phyloP scores from a whole-genome alignment of 2,888 invertebrate species.

The Plagodis pulveraria region DNA sequence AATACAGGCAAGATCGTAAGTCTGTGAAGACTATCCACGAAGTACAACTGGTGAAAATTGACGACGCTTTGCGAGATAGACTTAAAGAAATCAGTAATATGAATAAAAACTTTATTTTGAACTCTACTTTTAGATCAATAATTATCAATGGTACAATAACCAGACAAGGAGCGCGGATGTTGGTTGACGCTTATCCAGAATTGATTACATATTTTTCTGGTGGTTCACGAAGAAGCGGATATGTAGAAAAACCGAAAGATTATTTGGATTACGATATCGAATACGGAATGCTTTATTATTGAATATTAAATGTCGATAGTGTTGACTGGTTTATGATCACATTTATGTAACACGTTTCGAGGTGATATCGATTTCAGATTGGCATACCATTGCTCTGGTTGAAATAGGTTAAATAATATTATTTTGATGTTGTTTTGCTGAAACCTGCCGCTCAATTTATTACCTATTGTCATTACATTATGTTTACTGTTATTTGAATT shows the following conservation, averaged over 20 bases:
- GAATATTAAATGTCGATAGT: constrained; percentile 44
- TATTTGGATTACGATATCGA: constrained; percentile 67
- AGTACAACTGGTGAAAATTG: constrained; percentile 57
- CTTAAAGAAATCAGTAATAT: constrained; percentile 53
- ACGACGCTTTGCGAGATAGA: constrained; percentile 47
- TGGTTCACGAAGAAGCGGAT: constrained; percentile 34
- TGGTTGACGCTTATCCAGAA: constrained; percentile 65
- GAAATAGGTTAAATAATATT: too few relatives aligned
- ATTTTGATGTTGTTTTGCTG: too few relatives aligned
- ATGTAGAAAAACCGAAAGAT: constrained; percentile 30
- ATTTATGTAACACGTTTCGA: constrained; percentile 4
- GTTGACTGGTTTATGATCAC: constrained; percentile 10
- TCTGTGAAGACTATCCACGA: constrained; percentile 63
- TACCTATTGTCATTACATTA: too few relatives aligned
- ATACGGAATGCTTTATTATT: constrained; percentile 64
- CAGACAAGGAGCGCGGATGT: constrained; percentile 46
- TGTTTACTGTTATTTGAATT: too few relatives aligned
- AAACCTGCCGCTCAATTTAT: too few relatives aligned
- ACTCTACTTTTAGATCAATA: constrained; percentile 64
- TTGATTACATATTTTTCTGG: constrained; percentile 41
- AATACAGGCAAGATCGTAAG: constrained; percentile 63
- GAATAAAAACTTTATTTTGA: constrained; percentile 57
- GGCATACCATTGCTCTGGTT: too few relatives aligned
- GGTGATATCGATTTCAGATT: too few relatives aligned
- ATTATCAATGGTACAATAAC: constrained; percentile 61